These are phyloP conservation scores for Heliconius hermathena DNA, from an alignment of 1,140 invertebrate genomes.

Conservation along the genomic window DNA sequence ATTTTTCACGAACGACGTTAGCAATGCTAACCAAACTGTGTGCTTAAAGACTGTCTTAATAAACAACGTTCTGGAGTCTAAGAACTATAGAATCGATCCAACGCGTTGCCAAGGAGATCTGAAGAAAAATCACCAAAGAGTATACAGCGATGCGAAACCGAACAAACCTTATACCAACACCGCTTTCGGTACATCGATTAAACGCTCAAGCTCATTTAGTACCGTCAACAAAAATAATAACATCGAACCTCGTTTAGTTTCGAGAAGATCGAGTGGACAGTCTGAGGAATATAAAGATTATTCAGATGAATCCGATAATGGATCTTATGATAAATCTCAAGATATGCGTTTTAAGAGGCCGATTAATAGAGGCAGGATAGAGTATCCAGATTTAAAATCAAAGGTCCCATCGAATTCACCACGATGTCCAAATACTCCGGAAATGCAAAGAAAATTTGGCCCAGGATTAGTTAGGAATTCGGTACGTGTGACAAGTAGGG, in stretches of 20 bases:
- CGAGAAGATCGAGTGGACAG: slow-evolving; percentile 60
- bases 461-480: slow-evolving; percentile 72
- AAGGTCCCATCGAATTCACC: slow-evolving; percentile 72
- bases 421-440: slow-evolving; percentile 77
- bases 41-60: slow-evolving; percentile 73
- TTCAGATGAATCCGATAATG: slow-evolving; percentile 70
- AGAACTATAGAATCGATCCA: slow-evolving; percentile 68
- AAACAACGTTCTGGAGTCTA: slow-evolving; percentile 69
- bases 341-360: slow-evolving; percentile 66
- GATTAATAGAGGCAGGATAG: slow-evolving; percentile 60
- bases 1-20: slow-evolving; percentile 52
- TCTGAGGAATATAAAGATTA: slow-evolving; percentile 69
- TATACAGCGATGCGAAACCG: slow-evolving; percentile 58
- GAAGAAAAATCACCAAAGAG: slow-evolving; percentile 64
- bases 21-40: slow-evolving; percentile 66
- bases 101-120: slow-evolving; percentile 67
- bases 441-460: slow-evolving; percentile 77
- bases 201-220: slow-evolving; percentile 78
- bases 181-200: slow-evolving; percentile 69
- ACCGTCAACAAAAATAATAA: slow-evolving; percentile 78
- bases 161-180: slow-evolving; percentile 44
- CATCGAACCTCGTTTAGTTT: slow-evolving; percentile 53
- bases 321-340: slow-evolving; percentile 61
- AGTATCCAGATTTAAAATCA: slow-evolving; percentile 71
- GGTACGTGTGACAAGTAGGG: slow-evolving; percentile 65